Evolutionary conservation across 2,113 vertebrate species (phyloP).

Genomic region (Nanorana parkeri): DNA sequence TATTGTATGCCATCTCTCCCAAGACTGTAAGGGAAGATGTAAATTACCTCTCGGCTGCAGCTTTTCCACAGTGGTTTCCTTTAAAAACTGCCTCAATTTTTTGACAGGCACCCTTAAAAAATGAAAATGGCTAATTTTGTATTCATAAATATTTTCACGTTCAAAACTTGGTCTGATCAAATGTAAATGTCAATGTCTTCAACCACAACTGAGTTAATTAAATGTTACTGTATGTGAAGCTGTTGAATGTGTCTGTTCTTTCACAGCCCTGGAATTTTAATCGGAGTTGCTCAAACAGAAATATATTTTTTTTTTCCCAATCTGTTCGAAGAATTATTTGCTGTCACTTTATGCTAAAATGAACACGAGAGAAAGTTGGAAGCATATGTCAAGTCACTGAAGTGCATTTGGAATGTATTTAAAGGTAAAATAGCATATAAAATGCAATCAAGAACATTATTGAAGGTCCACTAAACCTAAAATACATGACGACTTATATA

Average conservation of each 20-base stretch:
- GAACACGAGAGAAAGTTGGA: background rate
- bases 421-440: background rate
- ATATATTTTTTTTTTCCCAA: background rate
- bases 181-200: background rate
- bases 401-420: constrained; percentile 3
- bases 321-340: constrained; percentile 28
- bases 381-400: background rate
- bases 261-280: background rate
- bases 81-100: too few species aligned
- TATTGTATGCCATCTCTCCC: too few species aligned
- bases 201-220: constrained; percentile 6
- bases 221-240: background rate
- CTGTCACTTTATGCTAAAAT: constrained; percentile 14
- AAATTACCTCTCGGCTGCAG: too few species aligned
- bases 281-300: constrained; percentile 2
- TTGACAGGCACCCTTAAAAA: too few species aligned
- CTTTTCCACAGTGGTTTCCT: too few species aligned
- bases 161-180: background rate
- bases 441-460: background rate
- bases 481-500: too few species aligned
- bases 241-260: background rate
- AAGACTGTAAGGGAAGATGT: too few species aligned
- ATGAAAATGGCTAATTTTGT: too few species aligned
- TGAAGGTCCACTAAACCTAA: too few species aligned
- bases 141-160: too few species aligned